Evolutionary conservation across 2,888 invertebrate genomes (phyloP).

Genomic region (Colostygia pectinataria): DNA sequence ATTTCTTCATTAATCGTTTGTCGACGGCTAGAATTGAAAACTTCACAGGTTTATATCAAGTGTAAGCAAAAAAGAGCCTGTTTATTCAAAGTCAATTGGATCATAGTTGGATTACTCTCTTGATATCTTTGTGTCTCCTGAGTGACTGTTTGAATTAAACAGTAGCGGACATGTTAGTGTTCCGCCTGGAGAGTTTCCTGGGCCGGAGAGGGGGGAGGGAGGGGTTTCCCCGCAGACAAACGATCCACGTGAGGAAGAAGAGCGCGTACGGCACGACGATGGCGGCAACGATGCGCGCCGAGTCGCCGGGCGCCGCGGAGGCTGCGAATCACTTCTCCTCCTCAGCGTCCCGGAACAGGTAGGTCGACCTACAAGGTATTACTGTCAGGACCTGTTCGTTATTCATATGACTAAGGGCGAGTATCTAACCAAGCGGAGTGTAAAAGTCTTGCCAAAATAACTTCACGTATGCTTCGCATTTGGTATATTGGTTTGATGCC

Average conservation of each 20-base stretch:
- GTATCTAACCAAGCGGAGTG: too few relatives aligned
- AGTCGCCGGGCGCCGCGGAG: slow-evolving; percentile 64
- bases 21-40: neutral
- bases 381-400: neutral
- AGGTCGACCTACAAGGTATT: slow-evolving; percentile 87
- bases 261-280: slow-evolving; percentile 66
- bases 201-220: slow-evolving; percentile 17
- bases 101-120: neutral
- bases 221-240: slow-evolving; percentile 50
- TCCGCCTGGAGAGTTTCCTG: slow-evolving; percentile 16
- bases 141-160: slow-evolving; percentile 7
- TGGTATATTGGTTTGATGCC: too few relatives aligned
- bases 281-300: slow-evolving; percentile 56
- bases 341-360: slow-evolving; percentile 91
- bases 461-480: too few relatives aligned
- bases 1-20: neutral
- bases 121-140: slow-evolving; percentile 6
- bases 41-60: neutral
- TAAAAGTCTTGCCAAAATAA: too few relatives aligned
- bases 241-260: slow-evolving; percentile 59
- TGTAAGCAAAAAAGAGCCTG: neutral
- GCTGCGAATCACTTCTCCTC: slow-evolving; percentile 84
- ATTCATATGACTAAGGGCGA: too few relatives aligned
- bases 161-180: slow-evolving; percentile 6
- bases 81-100: too few relatives aligned